Evolutionary conservation across 1,140 invertebrate species (phyloP), one percentile per base, ranked within the genome.

Genomic region (Drosophila littoralis): DNA sequence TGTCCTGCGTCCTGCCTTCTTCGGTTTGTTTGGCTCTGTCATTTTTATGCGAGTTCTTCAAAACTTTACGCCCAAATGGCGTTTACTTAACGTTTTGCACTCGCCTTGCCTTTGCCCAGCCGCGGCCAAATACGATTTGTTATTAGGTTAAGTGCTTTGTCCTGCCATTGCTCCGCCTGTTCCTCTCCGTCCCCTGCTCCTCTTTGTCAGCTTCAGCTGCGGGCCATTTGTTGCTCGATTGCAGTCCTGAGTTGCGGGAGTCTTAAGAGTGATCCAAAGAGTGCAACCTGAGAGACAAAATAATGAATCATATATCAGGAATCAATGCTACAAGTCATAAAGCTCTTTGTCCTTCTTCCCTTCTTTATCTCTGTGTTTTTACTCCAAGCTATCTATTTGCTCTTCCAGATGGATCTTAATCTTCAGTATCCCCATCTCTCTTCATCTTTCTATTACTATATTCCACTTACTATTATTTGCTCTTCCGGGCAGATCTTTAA

Each of bases 11-110:
- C 10, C 51, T 38, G 54, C 36, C 33, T 57, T 36, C 57, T 67
- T 84, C 80, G 28, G 80, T 79, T 75, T 79, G 85, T 90, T 67
- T 84, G 84, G 28, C 77, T 79, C 75, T 79, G 85, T 90, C 78
- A 89, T 76, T 90, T 89, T 90, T 89, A 89, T 89, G 85, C 80
- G 85, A 89, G 84, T 89, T 89, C 77, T 84, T 89, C 85, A 89
- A 89, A 88, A 89, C 54, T 90, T 89, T 89, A 51, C 60, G 28
- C 51, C 57, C 73, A 80, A 86, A 79, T 86, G 84, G 68, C 83
- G 83, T 89, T 89, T 88, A 89, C 83, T 88, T 86, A 86, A 86
- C 83, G 83, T 77, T 88, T 70, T 77, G 79, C 81, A 72, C 60
- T 83, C 77, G 55, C 66, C 42, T 7, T 10, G 22, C 9, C 12